Percentiles rank a stretch among this genome's conserved stretches.
Evolutionary conservation across 2,888 invertebrate genomes (phyloP).

Genomic region (Drosophila affinis): DNA sequence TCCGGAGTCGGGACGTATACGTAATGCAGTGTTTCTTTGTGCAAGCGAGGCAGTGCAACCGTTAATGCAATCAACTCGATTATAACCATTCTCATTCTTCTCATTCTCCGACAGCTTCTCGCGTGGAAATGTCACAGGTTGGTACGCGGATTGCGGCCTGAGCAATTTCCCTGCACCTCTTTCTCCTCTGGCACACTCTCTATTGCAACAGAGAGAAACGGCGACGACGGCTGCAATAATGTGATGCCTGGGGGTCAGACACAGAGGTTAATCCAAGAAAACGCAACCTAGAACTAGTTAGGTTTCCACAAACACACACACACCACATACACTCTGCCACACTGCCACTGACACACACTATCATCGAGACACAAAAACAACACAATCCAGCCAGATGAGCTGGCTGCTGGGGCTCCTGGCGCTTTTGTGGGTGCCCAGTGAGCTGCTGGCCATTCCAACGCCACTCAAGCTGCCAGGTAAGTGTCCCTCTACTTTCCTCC

Average conservation of each 20-base stretch:
- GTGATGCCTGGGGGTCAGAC: constrained; percentile 57
- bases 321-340: constrained; percentile 2
- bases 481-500: constrained; percentile 29
- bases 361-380: constrained; percentile 32
- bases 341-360: constrained; percentile 9
- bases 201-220: constrained; percentile 26
- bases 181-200: constrained; percentile 46
- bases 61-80: constrained; percentile 58
- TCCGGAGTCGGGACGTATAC: constrained; percentile 22
- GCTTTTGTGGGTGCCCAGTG: constrained; percentile 82
- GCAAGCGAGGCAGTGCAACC: constrained; percentile 25
- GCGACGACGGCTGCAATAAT: constrained; percentile 65
- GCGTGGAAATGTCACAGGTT: constrained; percentile 59
- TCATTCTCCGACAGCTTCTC: constrained; percentile 54
- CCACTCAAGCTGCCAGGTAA: constrained; percentile 83
- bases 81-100: constrained; percentile 49
- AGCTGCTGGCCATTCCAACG: constrained; percentile 83
- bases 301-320: constrained; percentile 61
- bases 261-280: constrained; percentile 65
- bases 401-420: constrained; percentile 83
- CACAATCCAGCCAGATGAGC: constrained; percentile 77
- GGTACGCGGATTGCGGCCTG: constrained; percentile 10
- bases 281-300: constrained; percentile 75
- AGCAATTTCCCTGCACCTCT: constrained; percentile 30
- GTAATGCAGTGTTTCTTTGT: constrained; percentile 59